Evolutionary conservation across 2,888 invertebrate species (phyloP), one percentile per base, ranked within the genome.

Genomic region (Ophion obscuratus): DNA sequence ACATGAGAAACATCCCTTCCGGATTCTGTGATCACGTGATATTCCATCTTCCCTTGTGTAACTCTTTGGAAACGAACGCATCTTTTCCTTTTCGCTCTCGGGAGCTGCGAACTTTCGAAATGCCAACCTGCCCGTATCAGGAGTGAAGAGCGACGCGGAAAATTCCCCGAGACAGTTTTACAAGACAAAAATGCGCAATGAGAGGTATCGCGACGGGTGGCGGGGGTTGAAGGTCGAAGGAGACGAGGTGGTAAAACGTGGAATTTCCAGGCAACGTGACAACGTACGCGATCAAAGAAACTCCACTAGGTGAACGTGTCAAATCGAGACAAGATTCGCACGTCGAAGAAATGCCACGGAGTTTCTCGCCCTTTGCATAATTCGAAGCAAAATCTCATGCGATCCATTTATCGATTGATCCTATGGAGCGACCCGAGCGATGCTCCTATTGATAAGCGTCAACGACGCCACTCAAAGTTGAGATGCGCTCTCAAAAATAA

Each of bases 391-490:
- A 66, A 78, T 64, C 67, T 70, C 40, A 40, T 40, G 5, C 53
- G 24, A 27, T 85, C 73, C 81, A 82, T 87, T 57, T 77, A 61
- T 71, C 47, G 76, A 36, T 27, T 62, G n/a, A 64, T 40, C 81
- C 7, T 40, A 68, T 64, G 81, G 73, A 59, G 73, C 62, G 66
- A 73, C 59, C 70, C 31, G 73, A 88, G 90, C 91, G 90, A 89
- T 90, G 88, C 89, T 90, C 89, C 91, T 91, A 92, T 92, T 92
- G 92, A 90, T 92, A 91, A 91, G 88, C 90, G 90, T 90, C 91
- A 87, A 86, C 87, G 84, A 77, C 80, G 36, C 68, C 24, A 71
- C 71, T 73, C 79, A 76, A 85, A 70, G 80, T 81, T 81, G 88
- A 81, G 81, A 81, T 88, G 40, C 40, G 85, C 84, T 79, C 62